Base-by-base conservation (phyloP, 2,888 invertebrate species). In the Punctoribates punctum region DNA sequence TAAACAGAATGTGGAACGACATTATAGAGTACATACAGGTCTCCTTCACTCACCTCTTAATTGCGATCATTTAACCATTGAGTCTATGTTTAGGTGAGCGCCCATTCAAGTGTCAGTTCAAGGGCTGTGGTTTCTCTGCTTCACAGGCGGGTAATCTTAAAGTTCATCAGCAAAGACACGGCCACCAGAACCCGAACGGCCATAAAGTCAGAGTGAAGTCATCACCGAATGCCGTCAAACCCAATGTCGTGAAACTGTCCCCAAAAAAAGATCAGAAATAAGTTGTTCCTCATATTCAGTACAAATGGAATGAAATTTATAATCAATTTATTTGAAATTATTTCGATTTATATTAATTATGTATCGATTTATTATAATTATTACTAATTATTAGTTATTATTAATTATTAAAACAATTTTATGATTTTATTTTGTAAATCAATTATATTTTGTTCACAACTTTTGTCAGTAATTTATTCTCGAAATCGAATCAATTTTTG, bases 21-120 rank as follows among this genome's bases (percentile, higher is more conserved):
- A 67, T 17, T 67, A 67, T 17, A 67, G 67, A 67, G 67, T 67
- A 38, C 67, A 67, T 29, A 67, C 67, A 20, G 67, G 67, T 67
- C 9, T 38, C 27, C n/a, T 5, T 54, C 20, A 20, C 1, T n/a
- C 20, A 48, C 3, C 48, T 6, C 48, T 9, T 5, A 6, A 4
- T 20, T 38, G 20, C 9, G n/a, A 13, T 67, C n/a, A 67, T 29
- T 25, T 6, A 13, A 62, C 8, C 27, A 11, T 4, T 17, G 20
- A 29, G 6, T 29, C 17, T 17, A 15, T 62, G 27, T 15, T 6
- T 62, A 67, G 67, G 67, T 38, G 67, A 67, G 20, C 67, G 67
- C 34, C 67, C 67, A 6, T 67, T 67, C 20, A 67, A 67, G n/a
- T 67, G 67, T 20, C 67, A 38, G 67, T 67, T 38, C 67, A 67